A percentile compares a stretch with the other conserved stretches of the same genome.
Evolutionary conservation across 2,113 vertebrate genomes (phyloP).

Genomic region (Hiodon tergisus): DNA sequence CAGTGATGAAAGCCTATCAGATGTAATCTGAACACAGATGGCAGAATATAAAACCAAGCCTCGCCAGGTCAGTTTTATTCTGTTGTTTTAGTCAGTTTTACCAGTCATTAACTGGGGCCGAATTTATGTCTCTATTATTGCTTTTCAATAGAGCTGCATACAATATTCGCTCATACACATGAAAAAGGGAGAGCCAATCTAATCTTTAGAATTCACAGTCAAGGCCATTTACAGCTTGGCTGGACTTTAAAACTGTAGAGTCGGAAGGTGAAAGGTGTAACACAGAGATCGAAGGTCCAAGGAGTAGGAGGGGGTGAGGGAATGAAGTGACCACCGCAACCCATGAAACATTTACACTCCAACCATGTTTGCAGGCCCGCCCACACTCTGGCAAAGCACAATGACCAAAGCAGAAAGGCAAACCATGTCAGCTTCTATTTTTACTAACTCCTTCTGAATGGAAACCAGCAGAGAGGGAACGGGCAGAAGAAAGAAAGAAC

Average conservation of each 20-base stretch:
- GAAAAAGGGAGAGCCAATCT: too few relatives aligned
- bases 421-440: constrained; percentile 1
- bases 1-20: not conserved
- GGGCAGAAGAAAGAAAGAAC: not conserved
- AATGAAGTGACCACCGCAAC: not conserved
- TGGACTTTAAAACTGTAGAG: constrained; percentile 1
- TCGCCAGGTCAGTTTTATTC: not conserved
- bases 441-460: not conserved
- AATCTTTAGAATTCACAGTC: too few relatives aligned
- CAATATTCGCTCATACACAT: too few relatives aligned
- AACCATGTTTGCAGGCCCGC: not conserved
- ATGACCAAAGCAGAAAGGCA: not conserved
- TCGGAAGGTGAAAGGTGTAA: not conserved
- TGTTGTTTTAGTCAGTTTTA: not conserved
- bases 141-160: too few relatives aligned
- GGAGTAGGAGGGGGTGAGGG: too few relatives aligned
- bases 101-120: not conserved
- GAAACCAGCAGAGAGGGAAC: not conserved
- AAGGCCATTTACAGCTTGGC: not conserved
- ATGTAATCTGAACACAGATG: constrained; percentile 1
- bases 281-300: not conserved
- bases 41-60: not conserved
- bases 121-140: too few relatives aligned
- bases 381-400: not conserved
- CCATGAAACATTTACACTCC: too few relatives aligned